phyloP scores from a whole-genome alignment of 1,140 invertebrate genomes.

The Streblospio benedicti region DNA sequence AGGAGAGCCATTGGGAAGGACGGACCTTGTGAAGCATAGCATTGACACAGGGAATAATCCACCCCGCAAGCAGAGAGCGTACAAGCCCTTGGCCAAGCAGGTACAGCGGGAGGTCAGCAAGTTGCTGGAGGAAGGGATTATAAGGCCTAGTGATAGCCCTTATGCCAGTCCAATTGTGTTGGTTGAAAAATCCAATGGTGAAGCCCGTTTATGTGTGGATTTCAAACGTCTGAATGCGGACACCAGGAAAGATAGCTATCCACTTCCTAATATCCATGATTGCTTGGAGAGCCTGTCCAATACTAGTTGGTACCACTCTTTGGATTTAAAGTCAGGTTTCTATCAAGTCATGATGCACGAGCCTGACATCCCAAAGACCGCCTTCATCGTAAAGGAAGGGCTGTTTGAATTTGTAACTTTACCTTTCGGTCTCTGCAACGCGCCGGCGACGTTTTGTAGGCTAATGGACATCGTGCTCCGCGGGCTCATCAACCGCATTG shows the following conservation, averaged over 20 bases:
- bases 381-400: background rate
- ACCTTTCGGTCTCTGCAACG: constrained; percentile 9
- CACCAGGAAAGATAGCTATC: constrained; percentile 10
- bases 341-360: background rate
- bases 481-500: background rate
- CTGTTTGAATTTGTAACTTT: background rate
- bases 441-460: constrained; percentile 1
- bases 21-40: no score
- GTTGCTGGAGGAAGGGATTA: background rate
- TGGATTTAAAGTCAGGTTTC: background rate
- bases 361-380: background rate
- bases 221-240: constrained; percentile 8
- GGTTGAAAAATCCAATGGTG: constrained; percentile 1
- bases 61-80: no score
- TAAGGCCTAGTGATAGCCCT: background rate
- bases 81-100: no score
- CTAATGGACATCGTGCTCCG: constrained; percentile 5
- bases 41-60: no score
- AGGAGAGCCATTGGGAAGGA: no score
- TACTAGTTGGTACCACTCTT: background rate
- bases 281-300: background rate
- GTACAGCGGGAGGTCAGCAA: no score
- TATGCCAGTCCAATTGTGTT: background rate
- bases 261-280: constrained; percentile 3
- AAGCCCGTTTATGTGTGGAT: constrained; percentile 14